Base-by-base conservation (phyloP, 2,113 vertebrate species). In the Austrofundulus limnaeus region DNA sequence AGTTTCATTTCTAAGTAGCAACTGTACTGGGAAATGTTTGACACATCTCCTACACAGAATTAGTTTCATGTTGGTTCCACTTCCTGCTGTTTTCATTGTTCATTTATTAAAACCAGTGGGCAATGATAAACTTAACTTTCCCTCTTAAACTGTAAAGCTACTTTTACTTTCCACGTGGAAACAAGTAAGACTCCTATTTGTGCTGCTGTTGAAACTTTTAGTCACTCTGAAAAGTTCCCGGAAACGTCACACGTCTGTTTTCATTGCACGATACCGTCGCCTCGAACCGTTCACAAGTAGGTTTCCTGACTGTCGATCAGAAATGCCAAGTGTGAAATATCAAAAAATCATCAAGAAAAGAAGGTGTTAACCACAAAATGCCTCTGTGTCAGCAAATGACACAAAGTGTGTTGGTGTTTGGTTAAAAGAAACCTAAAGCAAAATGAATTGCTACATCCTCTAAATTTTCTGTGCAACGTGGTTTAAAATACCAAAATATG, bases 311-410 rank as follows among this genome's bases (percentile, higher is more conserved):
- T 41, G 51, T 31, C 3, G 1, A 24, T 9, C 1, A 41, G 11
- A 52, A 9, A 7, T 42, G 9, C 2, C 13, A 37, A 42, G 17
- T 12, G 3, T 17, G n/a, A 28, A n/a, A 21, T 8, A 0, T 14
- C 24, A 14, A 38, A 21, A 38, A 21, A 15, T 25, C n/a, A 6
- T 20, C 2, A 21, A 14, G 5, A 23, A 20, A 23, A 15, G 0
- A 16, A 72, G 34, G 77, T 80, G 66, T 49, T 12, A 80, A 67
- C 77, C 77, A 64, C 72, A 75, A 38, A 0, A 5, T 28, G 62
- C 12, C 19, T 50, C 11, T n/a, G 42, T 3, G 52, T 15, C 39
- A 45, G 31, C 23, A 41, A 43, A 38, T 14, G 25, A 38, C 3
- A 24, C 7, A 41, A 8, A 20, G 31, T 9, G 24, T 17, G 24